Evolutionary conservation across 2,888 invertebrate genomes (phyloP).

Genomic region (Idaea straminata): DNA sequence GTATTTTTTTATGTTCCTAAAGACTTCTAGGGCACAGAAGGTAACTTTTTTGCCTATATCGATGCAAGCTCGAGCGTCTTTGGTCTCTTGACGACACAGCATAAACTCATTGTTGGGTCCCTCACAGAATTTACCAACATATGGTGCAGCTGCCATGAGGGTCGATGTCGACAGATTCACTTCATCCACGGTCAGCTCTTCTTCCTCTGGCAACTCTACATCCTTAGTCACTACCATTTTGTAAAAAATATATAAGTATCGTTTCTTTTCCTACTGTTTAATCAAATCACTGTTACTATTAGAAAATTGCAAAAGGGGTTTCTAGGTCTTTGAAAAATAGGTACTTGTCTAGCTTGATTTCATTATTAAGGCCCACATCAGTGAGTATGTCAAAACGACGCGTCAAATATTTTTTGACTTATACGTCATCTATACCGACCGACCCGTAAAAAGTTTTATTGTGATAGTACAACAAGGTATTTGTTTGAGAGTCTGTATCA

Average conservation of each 20-base stretch:
- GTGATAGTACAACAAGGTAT: no score
- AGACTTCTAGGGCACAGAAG: constrained; percentile 90
- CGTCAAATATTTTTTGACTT: not conserved
- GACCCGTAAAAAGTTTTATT: not conserved
- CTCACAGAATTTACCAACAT: constrained; percentile 96
- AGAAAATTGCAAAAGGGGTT: no score
- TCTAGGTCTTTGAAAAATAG: not conserved
- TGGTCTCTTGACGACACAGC: constrained; percentile 89
- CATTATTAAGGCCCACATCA: not conserved
- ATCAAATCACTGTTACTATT: no score
- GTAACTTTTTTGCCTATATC: constrained; percentile 94
- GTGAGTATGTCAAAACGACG: not conserved
- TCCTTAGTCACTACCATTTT: constrained; percentile 84
- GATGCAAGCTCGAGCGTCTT: constrained; percentile 92
- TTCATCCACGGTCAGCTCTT: constrained; percentile 37
- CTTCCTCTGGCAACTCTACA: constrained; percentile 86
- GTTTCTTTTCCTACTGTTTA: not conserved
- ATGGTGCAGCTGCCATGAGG: constrained; percentile 91
- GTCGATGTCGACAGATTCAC: constrained; percentile 89
- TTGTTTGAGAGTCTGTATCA: no score
- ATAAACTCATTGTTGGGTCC: constrained; percentile 95
- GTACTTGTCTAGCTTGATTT: not conserved
- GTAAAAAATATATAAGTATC: not conserved
- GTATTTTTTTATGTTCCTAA: constrained; percentile 87
- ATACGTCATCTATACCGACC: not conserved